Evolutionary conservation across 2,797 vertebrate genomes (phyloP), one percentile per base, ranked within the genome.

Genomic region (Pagetopsis macropterus): DNA sequence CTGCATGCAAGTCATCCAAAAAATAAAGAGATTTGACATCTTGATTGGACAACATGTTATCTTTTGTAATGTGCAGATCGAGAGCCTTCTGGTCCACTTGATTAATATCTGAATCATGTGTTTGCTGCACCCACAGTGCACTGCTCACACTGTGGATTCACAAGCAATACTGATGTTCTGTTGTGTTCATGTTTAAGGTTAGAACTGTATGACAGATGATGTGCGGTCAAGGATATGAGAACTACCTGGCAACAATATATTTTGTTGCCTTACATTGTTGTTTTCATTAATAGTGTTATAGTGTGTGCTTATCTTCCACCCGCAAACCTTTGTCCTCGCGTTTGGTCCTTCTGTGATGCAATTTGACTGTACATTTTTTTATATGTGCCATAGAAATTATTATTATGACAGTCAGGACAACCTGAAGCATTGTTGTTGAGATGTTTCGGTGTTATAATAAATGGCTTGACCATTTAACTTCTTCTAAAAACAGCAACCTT

Each of bases 21-120:
- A 16, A 72, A 31, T 2, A 13, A 2, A 9, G 13, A 44, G 19
- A 49, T 83, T 13, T 41, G 46, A 65, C 56, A 61, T 33, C 49
- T 49, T 65, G 31, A 76, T 75, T 23, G 81, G 68, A 82, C 71
- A 75, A n/a, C 46, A 51, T 63, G 76, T 21, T 77, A 61, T 76
- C 7, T 81, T 75, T 40, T 51, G 33, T 60, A 41, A 48, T 5
- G 33, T 17, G 19, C 55, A 54, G 52, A 58, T 27, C 2, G 9
- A 44, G 23, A 50, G 59, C 21, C n/a, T 13, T 59, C 11, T 59
- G 41, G 40, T 80, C 33, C 37, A 31, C 65, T 66, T 21, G 23
- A 64, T 72, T 75, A 37, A 46, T 13, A 15, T 31, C 52, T 4
- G n/a, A 56, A n/a, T 33, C 16, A 6, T 23, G 16, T 13, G 37